phyloP scores from a whole-genome alignment of 2,888 invertebrate genomes.

The Ryuthela nishihirai region DNA sequence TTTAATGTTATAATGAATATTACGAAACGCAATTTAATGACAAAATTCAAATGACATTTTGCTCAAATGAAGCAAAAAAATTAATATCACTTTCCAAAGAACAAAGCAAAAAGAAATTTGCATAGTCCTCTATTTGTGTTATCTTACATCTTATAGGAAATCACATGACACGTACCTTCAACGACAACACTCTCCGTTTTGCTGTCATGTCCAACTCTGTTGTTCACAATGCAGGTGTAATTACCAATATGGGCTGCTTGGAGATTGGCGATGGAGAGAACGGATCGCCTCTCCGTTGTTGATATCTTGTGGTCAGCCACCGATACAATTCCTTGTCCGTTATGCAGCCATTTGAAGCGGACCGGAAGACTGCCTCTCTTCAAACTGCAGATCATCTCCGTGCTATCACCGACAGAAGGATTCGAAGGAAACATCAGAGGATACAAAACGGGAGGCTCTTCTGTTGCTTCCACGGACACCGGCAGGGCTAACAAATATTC shows the following conservation, averaged over 20 bases:
- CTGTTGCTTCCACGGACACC: not conserved
- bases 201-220: conserved; percentile 14
- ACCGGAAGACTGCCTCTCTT: conserved; percentile 22
- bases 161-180: conserved; percentile 20
- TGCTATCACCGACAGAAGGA: conserved; percentile 12
- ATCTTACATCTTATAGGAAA: not conserved
- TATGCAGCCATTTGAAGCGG: conserved; percentile 16
- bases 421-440: conserved; percentile 15
- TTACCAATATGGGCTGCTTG: conserved; percentile 25
- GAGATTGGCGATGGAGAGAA: conserved; percentile 12
- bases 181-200: conserved; percentile 5
- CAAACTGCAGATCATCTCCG: conserved; percentile 20
- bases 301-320: conserved; percentile 7
- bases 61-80: no score
- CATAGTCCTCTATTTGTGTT: no score
- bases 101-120: no score
- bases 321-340: not conserved
- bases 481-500: no score
- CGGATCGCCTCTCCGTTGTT: conserved; percentile 3
- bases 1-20: no score
- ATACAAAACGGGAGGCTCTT: conserved; percentile 7
- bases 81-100: no score
- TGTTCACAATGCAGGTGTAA: conserved; percentile 20
- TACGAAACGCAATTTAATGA: no score
- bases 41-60: no score